Evolutionary conservation across 2,113 vertebrate species (phyloP), one percentile per base, ranked within the genome.

Genomic region (Archocentrus centrarchus): DNA sequence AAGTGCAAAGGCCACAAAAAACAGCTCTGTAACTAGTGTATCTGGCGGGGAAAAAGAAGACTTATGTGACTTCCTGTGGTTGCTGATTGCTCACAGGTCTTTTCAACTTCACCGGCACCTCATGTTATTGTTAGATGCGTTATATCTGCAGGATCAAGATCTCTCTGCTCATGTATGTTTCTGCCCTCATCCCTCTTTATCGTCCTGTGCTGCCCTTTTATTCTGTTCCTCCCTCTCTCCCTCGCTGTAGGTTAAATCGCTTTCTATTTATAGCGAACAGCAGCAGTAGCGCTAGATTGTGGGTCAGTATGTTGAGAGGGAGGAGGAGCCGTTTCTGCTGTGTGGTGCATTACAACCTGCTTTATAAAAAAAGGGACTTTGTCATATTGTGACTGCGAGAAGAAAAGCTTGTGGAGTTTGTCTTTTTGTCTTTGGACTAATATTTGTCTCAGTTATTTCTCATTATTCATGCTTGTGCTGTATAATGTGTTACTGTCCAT

Each of bases 281-380:
- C 64, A 70, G 44, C 66, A 0, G 41, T 70, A 15, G 83, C 85
- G 85, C 85, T 60, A 87, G 77, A 88, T 94, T 93, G 88, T 93
- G 89, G 92, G 93, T 94, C 90, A 94, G 90, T 93, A 75, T 91
- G 93, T 91, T 95, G 91, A 77, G 84, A 68, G 75, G 86, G 75
- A 86, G 91, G 89, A 84, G 78, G 83, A 70, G 91, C 73, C 30
- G 53, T 63, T 77, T 80, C 78, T 78, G 66, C 73, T 32, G 73
- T 6, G 77, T 77, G 62, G 58, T n/a, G 35, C 81, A 78, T 90
- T 89, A 75, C 15, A 79, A 59, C 22, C 57, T 35, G 11, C 50
- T 73, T 68, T 41, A 59, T 13, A 14, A 1, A 59, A 59, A 18
- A 73, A 73, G 24, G 41, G 44, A 3, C 24, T 41, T 10, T 70